These are phyloP conservation scores for Eupithecia inturbata DNA, from an alignment of 2,888 invertebrate genomes.

Conservation along the genomic window DNA sequence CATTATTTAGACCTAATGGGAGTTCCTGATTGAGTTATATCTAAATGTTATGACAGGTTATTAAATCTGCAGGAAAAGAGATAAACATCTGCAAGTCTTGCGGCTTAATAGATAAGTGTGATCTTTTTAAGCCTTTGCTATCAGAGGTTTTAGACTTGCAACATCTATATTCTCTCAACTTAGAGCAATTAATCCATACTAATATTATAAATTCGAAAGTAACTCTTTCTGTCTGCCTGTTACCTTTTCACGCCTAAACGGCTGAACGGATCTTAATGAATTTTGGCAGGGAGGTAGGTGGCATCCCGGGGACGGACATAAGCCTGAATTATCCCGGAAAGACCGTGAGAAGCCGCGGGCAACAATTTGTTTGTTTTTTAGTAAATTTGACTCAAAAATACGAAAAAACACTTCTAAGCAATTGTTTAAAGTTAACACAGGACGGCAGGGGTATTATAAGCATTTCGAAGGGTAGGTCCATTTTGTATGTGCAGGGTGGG, in stretches of 20 bases:
- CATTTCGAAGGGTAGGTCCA: neutral
- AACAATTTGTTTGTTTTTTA: too few relatives aligned
- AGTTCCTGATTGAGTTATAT: neutral
- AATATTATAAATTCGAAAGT: too few relatives aligned
- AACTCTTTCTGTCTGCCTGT: too few relatives aligned
- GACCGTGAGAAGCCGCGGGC: too few relatives aligned
- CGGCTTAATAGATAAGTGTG: constrained; percentile 2
- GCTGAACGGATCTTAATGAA: too few relatives aligned
- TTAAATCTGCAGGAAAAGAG: neutral
- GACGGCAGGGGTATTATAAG: neutral
- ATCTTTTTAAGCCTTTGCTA: neutral
- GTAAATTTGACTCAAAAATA: too few relatives aligned
- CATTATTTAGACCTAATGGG: neutral
- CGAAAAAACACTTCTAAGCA: too few relatives aligned
- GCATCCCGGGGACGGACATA: too few relatives aligned
- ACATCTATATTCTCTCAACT: neutral
- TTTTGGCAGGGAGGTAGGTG: too few relatives aligned
- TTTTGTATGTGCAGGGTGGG: neutral
- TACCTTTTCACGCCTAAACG: too few relatives aligned
- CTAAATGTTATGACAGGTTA: constrained; percentile 3
- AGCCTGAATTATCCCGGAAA: too few relatives aligned
- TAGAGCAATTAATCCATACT: neutral
- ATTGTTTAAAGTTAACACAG: too few relatives aligned
- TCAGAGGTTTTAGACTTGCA: neutral
- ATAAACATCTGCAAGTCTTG: neutral